A percentile compares a stretch with the other conserved stretches of the same genome.
These are phyloP conservation scores for Heliconius charithonia DNA, from an alignment of 2,888 invertebrate genomes.

Conservation along the genomic window DNA sequence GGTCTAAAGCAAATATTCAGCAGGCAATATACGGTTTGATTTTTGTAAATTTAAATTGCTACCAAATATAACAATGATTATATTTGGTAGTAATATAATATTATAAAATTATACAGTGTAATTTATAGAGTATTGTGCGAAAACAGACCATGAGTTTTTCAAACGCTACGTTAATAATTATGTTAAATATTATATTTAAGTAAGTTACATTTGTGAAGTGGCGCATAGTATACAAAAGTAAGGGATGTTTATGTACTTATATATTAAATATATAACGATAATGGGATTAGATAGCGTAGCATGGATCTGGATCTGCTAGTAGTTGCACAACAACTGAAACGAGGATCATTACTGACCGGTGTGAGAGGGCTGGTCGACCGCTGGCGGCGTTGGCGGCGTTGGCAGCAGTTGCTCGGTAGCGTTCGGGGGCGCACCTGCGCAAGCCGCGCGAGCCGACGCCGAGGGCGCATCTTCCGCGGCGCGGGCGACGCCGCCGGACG, in stretches of 20 bases:
- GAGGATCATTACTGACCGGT: constrained; percentile 65
- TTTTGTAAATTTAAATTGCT: background rate
- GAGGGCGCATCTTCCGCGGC: constrained; percentile 77
- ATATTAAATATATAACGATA: background rate
- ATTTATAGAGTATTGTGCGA: background rate
- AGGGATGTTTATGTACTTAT: too few relatives aligned
- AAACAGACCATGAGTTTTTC: background rate
- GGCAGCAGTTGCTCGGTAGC: constrained; percentile 67
- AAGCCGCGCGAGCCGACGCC: constrained; percentile 67
- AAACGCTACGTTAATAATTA: background rate
- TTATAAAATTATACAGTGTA: background rate
- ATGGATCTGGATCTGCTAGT: background rate
- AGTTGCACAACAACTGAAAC: background rate
- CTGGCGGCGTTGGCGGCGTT: constrained; percentile 59
- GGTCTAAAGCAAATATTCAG: background rate
- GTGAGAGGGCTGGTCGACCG: constrained; percentile 65
- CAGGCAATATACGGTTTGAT: background rate
- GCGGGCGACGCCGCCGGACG: constrained; percentile 67
- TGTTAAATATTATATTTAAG: background rate
- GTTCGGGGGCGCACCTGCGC: constrained; percentile 76
- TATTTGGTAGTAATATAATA: too few relatives aligned
- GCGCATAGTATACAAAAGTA: background rate
- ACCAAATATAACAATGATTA: too few relatives aligned
- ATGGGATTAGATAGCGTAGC: background rate
- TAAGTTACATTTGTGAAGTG: background rate